A percentile compares a stretch with the other conserved stretches of the same genome.
Evolutionary conservation across 35 echinoderm and acorn worm genomes (phyloP).

Genomic region (Chiridota heheva): DNA sequence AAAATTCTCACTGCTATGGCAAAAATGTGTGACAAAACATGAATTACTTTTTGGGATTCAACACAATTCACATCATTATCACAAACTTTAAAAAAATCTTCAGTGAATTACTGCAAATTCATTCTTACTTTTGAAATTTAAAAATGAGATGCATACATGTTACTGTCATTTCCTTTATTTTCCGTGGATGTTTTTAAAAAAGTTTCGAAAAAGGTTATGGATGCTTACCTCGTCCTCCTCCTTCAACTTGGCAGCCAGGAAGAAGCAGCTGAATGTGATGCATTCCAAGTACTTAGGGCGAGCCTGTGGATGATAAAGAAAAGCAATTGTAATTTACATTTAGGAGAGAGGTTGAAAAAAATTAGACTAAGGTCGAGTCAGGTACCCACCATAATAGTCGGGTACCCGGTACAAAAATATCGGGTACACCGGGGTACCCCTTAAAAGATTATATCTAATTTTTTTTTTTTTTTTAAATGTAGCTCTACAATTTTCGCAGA

Average conservation of each 20-base stretch:
- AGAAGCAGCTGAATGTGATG: slow-evolving; percentile 93
- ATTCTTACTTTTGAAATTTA: too few relatives aligned
- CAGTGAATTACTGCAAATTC: too few relatives aligned
- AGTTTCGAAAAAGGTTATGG: too few relatives aligned
- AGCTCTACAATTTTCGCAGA: not conserved
- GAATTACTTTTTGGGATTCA: too few relatives aligned
- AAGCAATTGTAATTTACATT: not conserved
- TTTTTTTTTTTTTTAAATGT: not conserved
- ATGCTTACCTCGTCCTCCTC: slow-evolving; percentile 91
- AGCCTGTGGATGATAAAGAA: slow-evolving; percentile 44
- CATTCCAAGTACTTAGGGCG: slow-evolving; percentile 87
- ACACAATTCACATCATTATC: too few relatives aligned
- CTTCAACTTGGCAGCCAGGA: slow-evolving; percentile 88
- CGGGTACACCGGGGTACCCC: not conserved
- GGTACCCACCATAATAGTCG: not conserved
- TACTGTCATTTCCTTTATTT: too few relatives aligned
- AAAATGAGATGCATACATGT: too few relatives aligned
- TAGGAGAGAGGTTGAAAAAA: not conserved
- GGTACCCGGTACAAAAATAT: not conserved
- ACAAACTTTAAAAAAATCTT: too few relatives aligned
- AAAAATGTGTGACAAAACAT: too few relatives aligned
- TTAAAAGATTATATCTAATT: not conserved
- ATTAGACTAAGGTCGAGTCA: not conserved
- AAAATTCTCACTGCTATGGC: too few relatives aligned
- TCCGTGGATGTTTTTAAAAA: too few relatives aligned